Base-by-base conservation (phyloP, 2,888 invertebrate species). In the Drosophila tripunctata region DNA sequence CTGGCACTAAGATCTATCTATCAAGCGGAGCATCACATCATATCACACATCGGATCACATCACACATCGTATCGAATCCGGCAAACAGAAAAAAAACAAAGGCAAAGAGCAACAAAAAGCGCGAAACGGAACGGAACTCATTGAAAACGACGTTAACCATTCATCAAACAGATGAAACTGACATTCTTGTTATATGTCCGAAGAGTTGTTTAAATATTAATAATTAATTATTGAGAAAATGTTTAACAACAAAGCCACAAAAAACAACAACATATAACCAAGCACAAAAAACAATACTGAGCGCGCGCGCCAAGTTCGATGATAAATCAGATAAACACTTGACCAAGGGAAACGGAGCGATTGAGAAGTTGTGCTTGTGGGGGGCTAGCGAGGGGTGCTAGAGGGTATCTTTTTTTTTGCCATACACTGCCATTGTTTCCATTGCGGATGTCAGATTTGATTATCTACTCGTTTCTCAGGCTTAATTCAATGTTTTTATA, bases 171-270 rank as follows among this genome's bases (percentile, higher is more conserved):
- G 52, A 66, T 68, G 55, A 21, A 44, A 38, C 61, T 56, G 71
- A 71, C 62, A 61, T 63, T 56, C 51, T 58, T 73, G 58, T 45
- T 51, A 58, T 63, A 54, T 48, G 60, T 31, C 36, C 58, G 54
- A 64, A 69, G 67, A 68, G 76, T 74, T 87, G 86, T 70, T 76
- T 74, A 85, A 76, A 76, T 85, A 85, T 78, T 74, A 73, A 75
- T 86, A 87, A 85, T 87, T 85, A 82, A 87, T 85, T 72, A 70
- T 78, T 67, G 45, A 65, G 70, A 79, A 76, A 72, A 86, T 70
- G 57, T 66, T 85, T 72, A 85, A 57, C 68, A 72, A 50, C 63
- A 66, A 60, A 70, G 44, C 31, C 40, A 27, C 27, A 27, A 63
- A 57, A 14, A 40, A 27, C 10, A 52, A 50, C 54, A 57, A 31